A percentile compares a stretch with the other conserved stretches of the same genome.
These are phyloP conservation scores for Neocrepidodera transversa DNA, from an alignment of 2,888 invertebrate species.

Conservation along the genomic window DNA sequence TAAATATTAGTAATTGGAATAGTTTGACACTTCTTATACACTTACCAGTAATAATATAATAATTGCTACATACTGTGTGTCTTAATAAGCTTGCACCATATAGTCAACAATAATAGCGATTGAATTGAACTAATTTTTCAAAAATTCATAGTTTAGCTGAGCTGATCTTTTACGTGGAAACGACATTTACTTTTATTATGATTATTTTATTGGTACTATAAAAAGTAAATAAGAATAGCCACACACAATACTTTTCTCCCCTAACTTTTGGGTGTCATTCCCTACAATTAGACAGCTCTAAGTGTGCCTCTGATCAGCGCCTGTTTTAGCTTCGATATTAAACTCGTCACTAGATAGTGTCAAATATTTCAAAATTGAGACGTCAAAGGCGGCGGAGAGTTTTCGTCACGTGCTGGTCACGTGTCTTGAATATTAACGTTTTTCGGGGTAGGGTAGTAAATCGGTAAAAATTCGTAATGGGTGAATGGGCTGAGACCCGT, in stretches of 20 bases:
- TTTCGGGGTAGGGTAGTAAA: slow-evolving; percentile 35
- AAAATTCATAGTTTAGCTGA: too few relatives aligned
- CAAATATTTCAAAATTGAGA: slow-evolving; percentile 55
- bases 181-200: too few relatives aligned
- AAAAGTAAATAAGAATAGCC: too few relatives aligned
- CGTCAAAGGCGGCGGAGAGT: slow-evolving; percentile 42
- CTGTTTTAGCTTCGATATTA: slow-evolving; percentile 31
- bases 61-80: too few relatives aligned
- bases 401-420: slow-evolving; percentile 47
- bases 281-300: slow-evolving; percentile 18
- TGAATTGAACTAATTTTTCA: too few relatives aligned
- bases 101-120: too few relatives aligned
- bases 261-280: slow-evolving; percentile 4
- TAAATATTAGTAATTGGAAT: too few relatives aligned
- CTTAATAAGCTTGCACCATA: too few relatives aligned
- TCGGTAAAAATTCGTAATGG: slow-evolving; percentile 8
- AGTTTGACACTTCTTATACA: too few relatives aligned
- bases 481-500: slow-evolving; percentile 47
- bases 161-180: too few relatives aligned
- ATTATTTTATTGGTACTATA: background rate
- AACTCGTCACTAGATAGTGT: slow-evolving; percentile 49
- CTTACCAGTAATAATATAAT: too few relatives aligned
- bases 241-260: too few relatives aligned
- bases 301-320: slow-evolving; percentile 15
- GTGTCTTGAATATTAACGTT: slow-evolving; percentile 56